Evolutionary conservation across 2,888 invertebrate species (phyloP), one percentile per base, ranked within the genome.

Genomic region (Rhagonycha fulva): DNA sequence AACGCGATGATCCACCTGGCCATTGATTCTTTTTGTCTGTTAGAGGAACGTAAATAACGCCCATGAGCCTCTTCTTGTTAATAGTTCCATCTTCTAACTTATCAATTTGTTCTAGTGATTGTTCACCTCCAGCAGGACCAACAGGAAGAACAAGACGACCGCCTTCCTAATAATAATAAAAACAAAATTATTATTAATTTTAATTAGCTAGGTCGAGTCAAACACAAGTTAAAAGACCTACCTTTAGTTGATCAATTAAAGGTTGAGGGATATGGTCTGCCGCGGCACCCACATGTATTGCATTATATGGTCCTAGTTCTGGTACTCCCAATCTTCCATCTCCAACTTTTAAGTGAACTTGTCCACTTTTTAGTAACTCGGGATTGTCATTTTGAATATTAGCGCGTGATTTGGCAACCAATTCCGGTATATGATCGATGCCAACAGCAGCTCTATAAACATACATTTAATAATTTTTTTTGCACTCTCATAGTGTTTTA

Each of bases 1-100:
- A 76, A 84, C 87, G 85, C 83, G 86, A 85, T 81, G 86, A 85
- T 47, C 47, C 47, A 47, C 47, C n/a, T 68, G 92, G 91, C 91
- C 92, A 93, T 85, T 95, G 95, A 76, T 90, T 89, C 19, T 92
- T 91, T 86, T 93, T 93, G 87, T 97, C 97, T 0, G 99, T 99
- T 67, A 99, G 90, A 0, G 99, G 99, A 47, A 99, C 99, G 87
- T 97, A 99, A 82, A 98, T 95, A 11, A 99, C 99, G 62, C 96
- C 96, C 96, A 98, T 98, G 10, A 99, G 89, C 62, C 92, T 91
- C 81, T 93, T 94, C 77, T 93, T 90, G 23, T 90, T 90, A 4
- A 97, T 91, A 32, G 92, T 90, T 9, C 98, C 98, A 86, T 96
- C 94, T 2, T 88, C 86, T 47, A 92, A 90, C 88, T 98, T 99